Evolutionary conservation across 1,140 invertebrate genomes (phyloP).

Genomic region (Trichomalopsis sarcophagae): DNA sequence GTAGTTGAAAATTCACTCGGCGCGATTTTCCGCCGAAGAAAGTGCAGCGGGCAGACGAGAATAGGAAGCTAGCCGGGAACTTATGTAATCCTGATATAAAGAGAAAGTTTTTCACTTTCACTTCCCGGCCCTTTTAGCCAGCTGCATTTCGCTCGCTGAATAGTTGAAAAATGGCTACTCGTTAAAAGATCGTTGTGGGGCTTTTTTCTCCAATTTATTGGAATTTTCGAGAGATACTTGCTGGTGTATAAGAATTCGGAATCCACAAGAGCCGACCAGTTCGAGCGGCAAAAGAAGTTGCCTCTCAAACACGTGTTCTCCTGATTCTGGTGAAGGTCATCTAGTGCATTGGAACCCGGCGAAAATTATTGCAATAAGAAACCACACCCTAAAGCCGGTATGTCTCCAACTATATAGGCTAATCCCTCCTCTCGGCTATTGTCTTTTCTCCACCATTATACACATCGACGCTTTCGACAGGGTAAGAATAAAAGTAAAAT

Average conservation of each 20-base stretch:
- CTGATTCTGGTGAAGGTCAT: constrained; percentile 71
- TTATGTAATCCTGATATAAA: constrained; percentile 17
- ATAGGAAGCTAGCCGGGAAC: constrained; percentile 20
- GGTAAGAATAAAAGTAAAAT: neutral
- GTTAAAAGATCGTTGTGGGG: neutral
- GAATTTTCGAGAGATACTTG: neutral
- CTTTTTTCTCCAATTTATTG: neutral
- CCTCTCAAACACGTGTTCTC: constrained; percentile 62
- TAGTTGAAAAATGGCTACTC: neutral
- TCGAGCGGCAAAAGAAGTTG: neutral
- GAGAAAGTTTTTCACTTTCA: constrained; percentile 24
- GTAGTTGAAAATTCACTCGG: too few relatives aligned
- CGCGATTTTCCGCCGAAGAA: neutral
- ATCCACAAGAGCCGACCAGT: neutral
- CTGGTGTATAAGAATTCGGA: neutral
- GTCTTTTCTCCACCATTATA: neutral
- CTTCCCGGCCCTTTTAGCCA: neutral
- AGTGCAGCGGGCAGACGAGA: neutral
- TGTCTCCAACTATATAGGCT: constrained; percentile 49
- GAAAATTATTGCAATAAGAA: constrained; percentile 71
- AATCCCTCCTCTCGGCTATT: neutral
- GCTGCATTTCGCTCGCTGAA: neutral
- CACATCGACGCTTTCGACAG: too few relatives aligned
- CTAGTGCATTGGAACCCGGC: constrained; percentile 70
- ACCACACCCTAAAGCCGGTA: constrained; percentile 69